These are phyloP conservation scores for Penaeus monodon DNA, from an alignment of 2,888 invertebrate genomes.

Conservation along the genomic window DNA sequence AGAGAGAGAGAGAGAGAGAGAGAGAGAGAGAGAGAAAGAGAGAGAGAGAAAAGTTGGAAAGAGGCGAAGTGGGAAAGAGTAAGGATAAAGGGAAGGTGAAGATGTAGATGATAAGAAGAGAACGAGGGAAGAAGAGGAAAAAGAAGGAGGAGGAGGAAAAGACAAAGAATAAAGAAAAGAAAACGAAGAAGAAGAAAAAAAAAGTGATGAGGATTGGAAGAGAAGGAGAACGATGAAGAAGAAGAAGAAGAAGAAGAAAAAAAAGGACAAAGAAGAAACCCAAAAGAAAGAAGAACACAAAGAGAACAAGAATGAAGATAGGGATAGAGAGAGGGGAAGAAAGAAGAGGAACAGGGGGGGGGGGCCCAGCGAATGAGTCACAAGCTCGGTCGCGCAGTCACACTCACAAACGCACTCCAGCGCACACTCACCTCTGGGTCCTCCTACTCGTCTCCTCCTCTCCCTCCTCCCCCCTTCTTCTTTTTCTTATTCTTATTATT, in stretches of 20 bases:
- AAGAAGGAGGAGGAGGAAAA: background rate
- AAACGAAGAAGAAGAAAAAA: background rate
- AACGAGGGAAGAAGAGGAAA: background rate
- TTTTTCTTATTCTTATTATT: too few relatives aligned
- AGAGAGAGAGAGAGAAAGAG: too few relatives aligned
- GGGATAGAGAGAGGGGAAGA: too few relatives aligned
- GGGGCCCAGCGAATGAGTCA: background rate
- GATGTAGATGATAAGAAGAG: background rate
- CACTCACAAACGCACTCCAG: too few relatives aligned
- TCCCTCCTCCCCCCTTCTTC: background rate
- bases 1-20: too few relatives aligned
- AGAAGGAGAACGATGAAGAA: too few relatives aligned
- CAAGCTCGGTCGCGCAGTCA: background rate
- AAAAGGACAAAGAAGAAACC: too few relatives aligned
- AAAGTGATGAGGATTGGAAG: too few relatives aligned
- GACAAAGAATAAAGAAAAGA: background rate
- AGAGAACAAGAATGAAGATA: too few relatives aligned
- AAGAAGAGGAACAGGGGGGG: background rate
- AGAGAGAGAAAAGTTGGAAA: background rate
- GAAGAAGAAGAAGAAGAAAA: background rate
- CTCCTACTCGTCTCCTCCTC: too few relatives aligned
- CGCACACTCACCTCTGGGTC: too few relatives aligned
- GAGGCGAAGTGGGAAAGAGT: slow-evolving; percentile 1
- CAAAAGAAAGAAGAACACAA: too few relatives aligned
- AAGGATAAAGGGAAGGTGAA: background rate